phyloP scores from a whole-genome alignment of 37 sponge, comb jelly and placozoan species.

The Amphimedon queenslandica region DNA sequence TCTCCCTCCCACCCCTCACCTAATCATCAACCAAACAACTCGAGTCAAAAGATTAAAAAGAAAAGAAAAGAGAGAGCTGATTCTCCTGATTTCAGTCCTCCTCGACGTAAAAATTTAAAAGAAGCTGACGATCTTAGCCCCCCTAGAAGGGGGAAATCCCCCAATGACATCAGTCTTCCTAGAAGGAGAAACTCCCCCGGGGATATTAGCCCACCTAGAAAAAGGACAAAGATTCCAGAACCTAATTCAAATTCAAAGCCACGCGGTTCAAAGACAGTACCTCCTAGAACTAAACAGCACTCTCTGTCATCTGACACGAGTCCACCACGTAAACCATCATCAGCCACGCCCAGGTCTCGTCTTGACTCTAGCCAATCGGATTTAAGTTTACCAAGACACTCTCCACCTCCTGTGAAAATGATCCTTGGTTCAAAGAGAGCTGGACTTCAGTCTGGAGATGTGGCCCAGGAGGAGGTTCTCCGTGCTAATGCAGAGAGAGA shows the following conservation, averaged over 20 bases:
- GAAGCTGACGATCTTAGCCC: slow-evolving; percentile 10
- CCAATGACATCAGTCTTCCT: slow-evolving; percentile 17
- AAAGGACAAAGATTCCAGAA: neutral
- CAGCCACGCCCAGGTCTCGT: neutral
- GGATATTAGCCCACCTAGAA: slow-evolving; percentile 37
- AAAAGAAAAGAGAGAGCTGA: no score
- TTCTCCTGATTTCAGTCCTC: slow-evolving; percentile 19
- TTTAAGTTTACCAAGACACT: neutral
- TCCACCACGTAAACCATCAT: neutral
- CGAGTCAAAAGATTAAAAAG: no score
- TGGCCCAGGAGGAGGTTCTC: slow-evolving; percentile 21
- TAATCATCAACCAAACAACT: no score
- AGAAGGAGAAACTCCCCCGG: slow-evolving; percentile 13
- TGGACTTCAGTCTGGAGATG: slow-evolving; percentile 50
- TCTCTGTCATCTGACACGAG: neutral
- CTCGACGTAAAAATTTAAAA: slow-evolving; percentile 31
- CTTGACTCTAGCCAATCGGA: no score
- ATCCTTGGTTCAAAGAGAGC: slow-evolving; percentile 32
- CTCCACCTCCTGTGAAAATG: slow-evolving; percentile 2
- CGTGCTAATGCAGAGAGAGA: slow-evolving; percentile 1
- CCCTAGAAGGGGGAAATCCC: slow-evolving; percentile 11
- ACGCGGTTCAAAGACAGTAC: neutral
- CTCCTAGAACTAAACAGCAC: neutral
- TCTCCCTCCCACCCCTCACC: neutral
- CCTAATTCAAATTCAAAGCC: neutral